phyloP scores from a whole-genome alignment of 2,888 invertebrate genomes.

The Tetranychus piercei region DNA sequence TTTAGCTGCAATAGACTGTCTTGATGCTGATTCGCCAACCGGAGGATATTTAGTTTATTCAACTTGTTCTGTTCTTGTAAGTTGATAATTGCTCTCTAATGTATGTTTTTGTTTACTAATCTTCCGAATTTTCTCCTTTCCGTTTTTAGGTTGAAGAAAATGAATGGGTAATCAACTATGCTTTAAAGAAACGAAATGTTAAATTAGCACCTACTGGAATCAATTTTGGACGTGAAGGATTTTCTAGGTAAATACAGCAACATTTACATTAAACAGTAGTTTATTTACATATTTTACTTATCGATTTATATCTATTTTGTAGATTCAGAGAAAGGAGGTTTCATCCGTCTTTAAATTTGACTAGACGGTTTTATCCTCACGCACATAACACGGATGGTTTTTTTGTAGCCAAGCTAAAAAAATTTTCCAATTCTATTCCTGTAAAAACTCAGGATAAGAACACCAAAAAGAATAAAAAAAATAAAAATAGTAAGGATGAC shows the following conservation, averaged over 20 bases:
- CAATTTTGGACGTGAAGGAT: slow-evolving; percentile 88
- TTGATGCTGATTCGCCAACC: slow-evolving; percentile 70
- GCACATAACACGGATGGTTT: slow-evolving; percentile 98
- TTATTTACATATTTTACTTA: not conserved
- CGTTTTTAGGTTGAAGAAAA: slow-evolving; percentile 73
- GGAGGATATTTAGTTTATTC: slow-evolving; percentile 96
- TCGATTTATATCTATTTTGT: slow-evolving; percentile 28
- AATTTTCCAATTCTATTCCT: slow-evolving; percentile 53
- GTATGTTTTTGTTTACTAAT: not conserved
- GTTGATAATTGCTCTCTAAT: slow-evolving; percentile 23
- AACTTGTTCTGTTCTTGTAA: slow-evolving; percentile 77
- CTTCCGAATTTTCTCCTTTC: slow-evolving; percentile 16
- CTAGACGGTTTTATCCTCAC: slow-evolving; percentile 87
- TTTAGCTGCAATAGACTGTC: slow-evolving; percentile 86
- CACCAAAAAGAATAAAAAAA: not conserved
- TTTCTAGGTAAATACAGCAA: slow-evolving; percentile 46
- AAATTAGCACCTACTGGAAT: slow-evolving; percentile 81
- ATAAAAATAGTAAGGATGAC: not conserved
- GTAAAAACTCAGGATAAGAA: not conserved
- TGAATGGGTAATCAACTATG: slow-evolving; percentile 90
- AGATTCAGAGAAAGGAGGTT: slow-evolving; percentile 45
- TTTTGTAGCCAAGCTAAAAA: slow-evolving; percentile 92
- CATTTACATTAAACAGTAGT: not conserved
- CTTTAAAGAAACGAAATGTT: slow-evolving; percentile 67
- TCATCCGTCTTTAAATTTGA: slow-evolving; percentile 70